These are phyloP conservation scores for Myotis brandtii DNA, from an alignment of 2,113 vertebrate species.

Conservation along the genomic window DNA sequence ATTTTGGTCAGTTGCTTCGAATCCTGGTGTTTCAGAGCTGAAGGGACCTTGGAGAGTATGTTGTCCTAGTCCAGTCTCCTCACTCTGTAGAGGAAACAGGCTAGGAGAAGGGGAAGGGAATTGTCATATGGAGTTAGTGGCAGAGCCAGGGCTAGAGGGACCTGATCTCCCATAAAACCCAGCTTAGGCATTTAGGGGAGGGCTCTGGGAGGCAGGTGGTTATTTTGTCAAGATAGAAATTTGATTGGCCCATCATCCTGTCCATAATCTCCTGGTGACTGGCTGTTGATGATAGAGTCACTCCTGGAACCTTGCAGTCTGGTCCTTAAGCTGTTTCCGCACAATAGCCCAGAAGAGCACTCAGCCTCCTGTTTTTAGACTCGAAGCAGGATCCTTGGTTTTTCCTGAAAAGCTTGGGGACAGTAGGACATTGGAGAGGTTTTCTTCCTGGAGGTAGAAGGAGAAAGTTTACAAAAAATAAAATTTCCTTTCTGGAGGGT, in stretches of 20 bases:
- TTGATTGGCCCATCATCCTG: neutral
- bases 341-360: neutral
- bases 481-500: neutral
- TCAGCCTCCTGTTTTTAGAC: neutral
- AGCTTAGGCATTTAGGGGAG: neutral
- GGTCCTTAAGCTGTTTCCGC: neutral
- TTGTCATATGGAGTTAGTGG: neutral
- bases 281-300: neutral
- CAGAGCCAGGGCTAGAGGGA: neutral
- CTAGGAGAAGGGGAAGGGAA: neutral
- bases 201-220: neutral
- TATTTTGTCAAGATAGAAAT: neutral
- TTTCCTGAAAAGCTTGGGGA: neutral
- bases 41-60: neutral
- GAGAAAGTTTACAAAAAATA: neutral
- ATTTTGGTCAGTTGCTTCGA: neutral
- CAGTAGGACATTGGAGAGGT: neutral
- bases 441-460: neutral
- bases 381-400: neutral
- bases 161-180: neutral
- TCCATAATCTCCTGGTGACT: neutral
- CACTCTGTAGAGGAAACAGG: neutral
- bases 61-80: neutral
- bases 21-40: neutral
- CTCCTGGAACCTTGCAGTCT: rapidly evolving